These are phyloP conservation scores for Pterocles gutturalis DNA, from an alignment of 2,113 vertebrate species.

Conservation along the genomic window DNA sequence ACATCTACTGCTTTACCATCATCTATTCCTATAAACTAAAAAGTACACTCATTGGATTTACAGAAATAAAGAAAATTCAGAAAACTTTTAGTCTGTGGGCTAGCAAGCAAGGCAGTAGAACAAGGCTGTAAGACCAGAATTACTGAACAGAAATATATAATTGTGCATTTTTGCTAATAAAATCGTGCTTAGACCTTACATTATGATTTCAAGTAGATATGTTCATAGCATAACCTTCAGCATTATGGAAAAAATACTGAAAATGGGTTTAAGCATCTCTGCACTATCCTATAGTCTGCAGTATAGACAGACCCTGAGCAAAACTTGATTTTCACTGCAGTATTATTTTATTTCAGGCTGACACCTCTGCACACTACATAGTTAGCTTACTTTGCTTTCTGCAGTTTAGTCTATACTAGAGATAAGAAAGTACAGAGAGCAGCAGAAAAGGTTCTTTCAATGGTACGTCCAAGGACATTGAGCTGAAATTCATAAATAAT, in stretches of 20 bases:
- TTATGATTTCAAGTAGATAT: background rate
- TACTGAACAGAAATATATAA: background rate
- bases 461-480: background rate
- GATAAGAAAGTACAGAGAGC: slow-evolving; percentile 6
- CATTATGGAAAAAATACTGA: background rate
- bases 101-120: background rate
- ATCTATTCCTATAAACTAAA: background rate
- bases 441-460: background rate
- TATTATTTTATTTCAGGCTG: background rate
- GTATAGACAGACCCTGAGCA: background rate
- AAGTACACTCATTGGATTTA: background rate
- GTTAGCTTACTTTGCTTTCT: background rate
- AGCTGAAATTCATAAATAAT: slow-evolving; percentile 36
- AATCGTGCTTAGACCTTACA: background rate
- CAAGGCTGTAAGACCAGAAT: background rate
- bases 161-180: background rate
- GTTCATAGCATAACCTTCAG: background rate
- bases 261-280: background rate
- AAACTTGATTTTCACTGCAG: background rate
- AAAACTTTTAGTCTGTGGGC: background rate
- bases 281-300: background rate
- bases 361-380: background rate
- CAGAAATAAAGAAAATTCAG: background rate
- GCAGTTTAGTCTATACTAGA: background rate
- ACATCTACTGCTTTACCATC: too few relatives aligned